These are phyloP conservation scores for Gephyroberyx darwinii DNA, from an alignment of 2,797 vertebrate genomes.

Conservation along the genomic window DNA sequence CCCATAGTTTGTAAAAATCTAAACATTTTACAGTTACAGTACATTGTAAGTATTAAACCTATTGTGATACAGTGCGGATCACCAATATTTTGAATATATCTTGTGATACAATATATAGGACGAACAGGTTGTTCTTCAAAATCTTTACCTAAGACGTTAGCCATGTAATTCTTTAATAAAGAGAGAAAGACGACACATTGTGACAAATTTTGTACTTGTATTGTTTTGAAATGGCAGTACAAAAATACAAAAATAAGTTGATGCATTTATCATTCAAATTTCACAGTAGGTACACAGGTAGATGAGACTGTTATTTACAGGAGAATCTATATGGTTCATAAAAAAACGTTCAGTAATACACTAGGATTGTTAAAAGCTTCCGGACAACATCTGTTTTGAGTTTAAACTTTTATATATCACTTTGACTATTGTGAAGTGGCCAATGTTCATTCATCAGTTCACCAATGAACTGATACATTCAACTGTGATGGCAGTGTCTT, in stretches of 20 bases:
- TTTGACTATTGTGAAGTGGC: background rate
- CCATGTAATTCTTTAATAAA: background rate
- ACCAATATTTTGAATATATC: background rate
- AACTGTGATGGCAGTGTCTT: slow-evolving; percentile 32
- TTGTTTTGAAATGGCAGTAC: slow-evolving; percentile 78
- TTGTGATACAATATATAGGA: background rate
- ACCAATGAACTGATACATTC: slow-evolving; percentile 39
- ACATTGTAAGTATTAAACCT: background rate
- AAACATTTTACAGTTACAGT: slow-evolving; percentile 26
- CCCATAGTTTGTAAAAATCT: slow-evolving; percentile 7
- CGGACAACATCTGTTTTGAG: slow-evolving; percentile 41
- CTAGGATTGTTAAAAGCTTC: slow-evolving; percentile 19
- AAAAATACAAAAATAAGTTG: slow-evolving; percentile 86
- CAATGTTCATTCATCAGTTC: slow-evolving; percentile 18
- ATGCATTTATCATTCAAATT: slow-evolving; percentile 76
- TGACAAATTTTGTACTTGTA: slow-evolving; percentile 76
- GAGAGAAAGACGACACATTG: slow-evolving; percentile 30
- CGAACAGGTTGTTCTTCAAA: too few species aligned
- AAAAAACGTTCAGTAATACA: slow-evolving; percentile 39
- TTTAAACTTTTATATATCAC: slow-evolving; percentile 20
- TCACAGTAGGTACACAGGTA: slow-evolving; percentile 82
- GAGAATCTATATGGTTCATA: slow-evolving; percentile 42
- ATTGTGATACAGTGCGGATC: slow-evolving; percentile 6
- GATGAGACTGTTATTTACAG: slow-evolving; percentile 76
- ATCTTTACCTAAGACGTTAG: background rate